These are phyloP conservation scores for Geotrypetes seraphini DNA, from an alignment of 2,797 vertebrate species.

Conservation along the genomic window DNA sequence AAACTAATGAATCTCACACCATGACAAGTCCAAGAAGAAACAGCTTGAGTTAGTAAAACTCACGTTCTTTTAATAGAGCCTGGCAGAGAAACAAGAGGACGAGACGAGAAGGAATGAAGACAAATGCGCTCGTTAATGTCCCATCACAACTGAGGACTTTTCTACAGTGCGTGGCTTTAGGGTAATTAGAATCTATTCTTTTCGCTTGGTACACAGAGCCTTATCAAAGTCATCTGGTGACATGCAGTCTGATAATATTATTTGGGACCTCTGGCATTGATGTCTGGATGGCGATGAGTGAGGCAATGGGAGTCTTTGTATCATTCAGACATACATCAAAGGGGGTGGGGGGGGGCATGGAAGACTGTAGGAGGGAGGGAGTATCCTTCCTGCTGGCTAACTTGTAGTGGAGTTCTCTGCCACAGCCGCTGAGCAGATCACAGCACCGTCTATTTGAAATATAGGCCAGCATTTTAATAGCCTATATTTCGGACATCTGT, in stretches of 20 bases:
- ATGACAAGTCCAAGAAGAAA: slow-evolving; percentile 1
- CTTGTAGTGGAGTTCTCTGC: too few species aligned
- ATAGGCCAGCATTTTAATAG: too few species aligned
- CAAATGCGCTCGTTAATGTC: slow-evolving; percentile 11
- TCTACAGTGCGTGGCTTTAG: neutral
- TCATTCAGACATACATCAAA: neutral
- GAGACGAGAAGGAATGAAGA: slow-evolving; percentile 14
- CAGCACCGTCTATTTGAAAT: too few species aligned
- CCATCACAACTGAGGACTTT: slow-evolving; percentile 9
- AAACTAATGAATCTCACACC: slow-evolving; percentile 3
- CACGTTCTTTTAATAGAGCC: slow-evolving; percentile 1
- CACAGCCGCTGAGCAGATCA: too few species aligned
- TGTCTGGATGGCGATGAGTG: neutral
- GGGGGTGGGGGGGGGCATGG: neutral
- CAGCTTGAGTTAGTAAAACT: slow-evolving; percentile 13
- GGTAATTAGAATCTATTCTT: slow-evolving; percentile 11
- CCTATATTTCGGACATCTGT: too few species aligned
- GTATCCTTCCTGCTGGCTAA: too few species aligned
- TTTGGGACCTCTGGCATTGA: neutral
- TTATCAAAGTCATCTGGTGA: slow-evolving; percentile 19
- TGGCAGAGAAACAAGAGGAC: slow-evolving; percentile 6
- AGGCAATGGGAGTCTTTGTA: neutral
- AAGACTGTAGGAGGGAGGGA: too few species aligned
- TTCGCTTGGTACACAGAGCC: slow-evolving; percentile 2
- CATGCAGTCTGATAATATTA: slow-evolving; percentile 7